Base-by-base conservation (phyloP, 2,113 vertebrate species). In the Choloepus hoffmanni region DNA sequence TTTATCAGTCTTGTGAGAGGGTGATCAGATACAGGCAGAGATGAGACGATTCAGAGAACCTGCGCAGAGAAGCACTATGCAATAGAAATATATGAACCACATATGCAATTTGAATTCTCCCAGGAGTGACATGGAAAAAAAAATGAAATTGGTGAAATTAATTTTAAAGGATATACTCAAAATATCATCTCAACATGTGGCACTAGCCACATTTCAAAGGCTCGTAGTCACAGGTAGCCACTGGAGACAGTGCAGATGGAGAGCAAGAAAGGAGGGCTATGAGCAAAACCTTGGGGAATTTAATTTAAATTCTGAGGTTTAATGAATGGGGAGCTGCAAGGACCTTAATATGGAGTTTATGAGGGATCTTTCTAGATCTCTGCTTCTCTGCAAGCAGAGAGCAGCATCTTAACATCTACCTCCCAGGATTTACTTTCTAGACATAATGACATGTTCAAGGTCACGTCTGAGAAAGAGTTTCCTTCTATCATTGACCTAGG, bases 31-130 rank as follows among this genome's bases (percentile, higher is more conserved):
- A 0, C 16, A 7, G 50, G 18, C 30, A 28, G 58, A 60, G 30
- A 19, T 19, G 16, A 81, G 50, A 43, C 3, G 15, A 21, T 19
- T 21, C 23, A 30, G 19, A 26, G 23, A 33, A 10, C 5, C 62
- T 26, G 1, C 2, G 58, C 55, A 53, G 28, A 40, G 21, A 23
- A 48, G 43, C 0, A 0, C 33, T 40, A 1, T 9, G 72, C 3
- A 36, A 11, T 19, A 55, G 62, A 72, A 86, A 73, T 45, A 45
- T 24, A 58, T 21, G 33, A 79, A 40, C 30, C n/a, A 33, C n/a
- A 30, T 2, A 2, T 14, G 2, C 19, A 24, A 60, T 65, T 55
- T n/a, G n/a, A 23, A 60, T 70, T 50, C 83, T n/a, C 88, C 48
- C 45, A 8, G 5, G 28, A 18, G 45, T 48, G 58, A 89, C 33